phyloP scores from a whole-genome alignment of 1,140 invertebrate genomes.

The Megalopta genalis region DNA sequence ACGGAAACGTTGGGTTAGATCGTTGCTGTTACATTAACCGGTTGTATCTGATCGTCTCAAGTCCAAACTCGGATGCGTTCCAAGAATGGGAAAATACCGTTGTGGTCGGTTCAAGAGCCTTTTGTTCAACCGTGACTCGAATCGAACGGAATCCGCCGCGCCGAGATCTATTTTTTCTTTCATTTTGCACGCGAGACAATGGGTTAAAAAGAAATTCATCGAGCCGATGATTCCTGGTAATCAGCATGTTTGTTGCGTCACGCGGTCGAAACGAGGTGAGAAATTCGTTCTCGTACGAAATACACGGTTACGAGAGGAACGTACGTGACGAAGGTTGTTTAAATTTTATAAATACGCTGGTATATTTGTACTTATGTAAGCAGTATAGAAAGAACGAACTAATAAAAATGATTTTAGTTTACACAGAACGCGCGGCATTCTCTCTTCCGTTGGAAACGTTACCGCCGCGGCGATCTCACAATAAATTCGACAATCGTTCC shows the following conservation, averaged over 20 bases:
- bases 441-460: not conserved
- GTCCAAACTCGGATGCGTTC: slow-evolving; percentile 12
- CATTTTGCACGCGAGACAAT: slow-evolving; percentile 17
- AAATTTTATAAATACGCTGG: slow-evolving; percentile 44
- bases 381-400: slow-evolving; percentile 37
- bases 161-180: slow-evolving; percentile 38
- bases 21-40: slow-evolving; percentile 35
- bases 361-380: slow-evolving; percentile 50
- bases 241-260: slow-evolving; percentile 20
- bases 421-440: slow-evolving; percentile 7
- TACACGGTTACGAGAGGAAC: slow-evolving; percentile 1
- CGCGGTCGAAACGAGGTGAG: slow-evolving; percentile 6
- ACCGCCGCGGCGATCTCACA: slow-evolving; percentile 35
- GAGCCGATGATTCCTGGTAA: not conserved
- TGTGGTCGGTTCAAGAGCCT: not conserved
- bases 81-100: not conserved
- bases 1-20: slow-evolving; percentile 32
- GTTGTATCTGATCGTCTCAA: slow-evolving; percentile 24
- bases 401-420: slow-evolving; percentile 50
- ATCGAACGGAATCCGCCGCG: not conserved
- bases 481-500: slow-evolving; percentile 64
- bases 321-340: slow-evolving; percentile 4
- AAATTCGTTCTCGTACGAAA: slow-evolving; percentile 24
- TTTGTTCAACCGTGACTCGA: slow-evolving; percentile 18
- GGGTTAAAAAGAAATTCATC: slow-evolving; percentile 22